Evolutionary conservation across 2,797 vertebrate genomes (phyloP), one percentile per base, ranked within the genome.

Genomic region (Betta splendens): DNA sequence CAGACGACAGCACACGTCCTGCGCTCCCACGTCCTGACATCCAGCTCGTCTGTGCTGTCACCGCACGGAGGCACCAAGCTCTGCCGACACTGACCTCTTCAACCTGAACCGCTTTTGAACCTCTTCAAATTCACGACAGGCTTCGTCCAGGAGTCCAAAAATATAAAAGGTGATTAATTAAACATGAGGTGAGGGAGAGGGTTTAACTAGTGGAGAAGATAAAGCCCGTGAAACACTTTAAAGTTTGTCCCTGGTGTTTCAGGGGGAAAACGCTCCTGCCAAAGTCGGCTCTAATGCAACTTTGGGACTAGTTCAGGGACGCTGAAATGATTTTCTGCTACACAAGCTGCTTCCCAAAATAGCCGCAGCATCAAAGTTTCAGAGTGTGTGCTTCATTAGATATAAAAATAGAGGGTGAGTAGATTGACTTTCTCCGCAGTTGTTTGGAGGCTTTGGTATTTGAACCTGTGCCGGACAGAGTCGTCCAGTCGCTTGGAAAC

Each of bases 111-210:
- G n/a, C n/a, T 69, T 72, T 73, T 20, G 21, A 29, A 57, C 11
- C 43, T 64, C 58, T 55, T 49, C 15, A 70, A 72, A 71, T 44
- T 62, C 44, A 59, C 31, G 6, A 53, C 60, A 68, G 40, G 64
- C 31, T 56, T 84, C 64, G 64, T 72, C 47, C 7, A 9, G 26
- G 46, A 52, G 60, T 65, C 69, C 64, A 72, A 74, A 82, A 80
- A 79, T 80, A 82, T 56, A 37, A 73, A 60, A 63, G 32, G 3
- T 0, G 29, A 79, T 85, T 38, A 74, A 84, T 77, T 75, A 83
- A 74, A 81, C 64, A 86, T 75, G 67, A 22, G 37, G 25, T 22
- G 48, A 40, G 22, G 50, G 38, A 47, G 31, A 31, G 23, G 46
- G 53, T 50, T 59, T 39, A 52, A 73, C 69, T 25, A 56, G 67